Evolutionary conservation across 2,888 invertebrate genomes (phyloP), one percentile per base, ranked within the genome.

Genomic region (Auanema freiburgensis): DNA sequence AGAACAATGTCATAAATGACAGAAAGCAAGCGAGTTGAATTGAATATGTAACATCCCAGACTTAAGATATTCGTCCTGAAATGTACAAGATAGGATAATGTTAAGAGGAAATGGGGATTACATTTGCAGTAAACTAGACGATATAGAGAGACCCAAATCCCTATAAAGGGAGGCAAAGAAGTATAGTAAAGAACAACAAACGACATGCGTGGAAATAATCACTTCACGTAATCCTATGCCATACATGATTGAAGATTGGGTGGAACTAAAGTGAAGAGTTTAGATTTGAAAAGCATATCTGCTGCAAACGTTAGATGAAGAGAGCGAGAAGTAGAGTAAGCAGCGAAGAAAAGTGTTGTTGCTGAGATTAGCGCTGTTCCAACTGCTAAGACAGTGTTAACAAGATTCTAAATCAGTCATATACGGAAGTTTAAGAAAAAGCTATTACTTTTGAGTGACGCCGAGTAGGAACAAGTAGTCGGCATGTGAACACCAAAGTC

Each of bases 401-500:
- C 43, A 25, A 60, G 51, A 14, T 25, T 51, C 59, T 59, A 21
- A 24, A 41, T 24, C 18, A 33, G 3, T 33, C 33, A 33, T 3
- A 33, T 33, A n/a, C n/a, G n/a, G n/a, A n/a, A n/a, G n/a, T n/a
- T n/a, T n/a, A n/a, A n/a, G 33, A 8, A 33, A 33, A 33, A 33
- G 33, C 33, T 33, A 18, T 16, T 3, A 58, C 58, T 23, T 44
- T 40, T 6, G 42, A 50, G 23, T 59, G 59, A 12, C 52, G 1
- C 14, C 53, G 21, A 40, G 16, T 41, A 41, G 52, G 52, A n/a
- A 59, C 41, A 11, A 59, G 16, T 43, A 52, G 16, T 21, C 53
- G 51, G 23, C 59, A 51, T 24, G 53, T 53, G 52, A 60, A 60
- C 3, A 56, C 42, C 0, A 71, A n/a, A 0, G 71, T 64, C 21